phyloP scores from a whole-genome alignment of 2,113 vertebrate genomes.

The Takifugu flavidus region DNA sequence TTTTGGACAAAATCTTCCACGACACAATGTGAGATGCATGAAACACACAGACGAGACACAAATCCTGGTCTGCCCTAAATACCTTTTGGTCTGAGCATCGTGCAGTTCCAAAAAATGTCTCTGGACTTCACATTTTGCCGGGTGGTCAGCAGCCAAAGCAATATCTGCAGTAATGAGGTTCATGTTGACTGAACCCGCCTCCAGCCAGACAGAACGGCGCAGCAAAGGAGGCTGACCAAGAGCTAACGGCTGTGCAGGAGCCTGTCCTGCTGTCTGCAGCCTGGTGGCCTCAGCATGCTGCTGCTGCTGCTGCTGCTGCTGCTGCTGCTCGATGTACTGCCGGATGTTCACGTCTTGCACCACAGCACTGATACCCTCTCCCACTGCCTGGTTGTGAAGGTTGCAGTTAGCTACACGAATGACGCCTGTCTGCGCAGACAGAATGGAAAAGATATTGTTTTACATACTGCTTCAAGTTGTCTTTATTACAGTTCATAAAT shows the following conservation, averaged over 20 bases:
- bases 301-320: conserved; percentile 67
- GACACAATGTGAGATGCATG: no score
- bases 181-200: conserved; percentile 90
- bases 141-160: conserved; percentile 91
- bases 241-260: conserved; percentile 61
- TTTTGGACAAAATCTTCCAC: no score
- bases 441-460: not conserved
- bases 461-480: not conserved
- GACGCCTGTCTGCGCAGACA: conserved; percentile 78
- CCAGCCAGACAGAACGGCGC: conserved; percentile 90
- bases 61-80: conserved; percentile 10
- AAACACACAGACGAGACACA: not conserved
- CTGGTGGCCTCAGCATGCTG: conserved; percentile 54
- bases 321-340: conserved; percentile 86
- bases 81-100: conserved; percentile 90
- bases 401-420: conserved; percentile 93
- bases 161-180: conserved; percentile 93
- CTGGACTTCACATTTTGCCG: conserved; percentile 92
- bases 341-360: conserved; percentile 89
- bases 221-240: conserved; percentile 82
- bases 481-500: not conserved
- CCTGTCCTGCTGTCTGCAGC: conserved; percentile 53
- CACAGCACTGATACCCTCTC: conserved; percentile 92
- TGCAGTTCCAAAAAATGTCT: conserved; percentile 91
- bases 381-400: conserved; percentile 94